These are phyloP conservation scores for Epirrhoe alternata DNA, from an alignment of 2,888 invertebrate genomes.

Conservation along the genomic window DNA sequence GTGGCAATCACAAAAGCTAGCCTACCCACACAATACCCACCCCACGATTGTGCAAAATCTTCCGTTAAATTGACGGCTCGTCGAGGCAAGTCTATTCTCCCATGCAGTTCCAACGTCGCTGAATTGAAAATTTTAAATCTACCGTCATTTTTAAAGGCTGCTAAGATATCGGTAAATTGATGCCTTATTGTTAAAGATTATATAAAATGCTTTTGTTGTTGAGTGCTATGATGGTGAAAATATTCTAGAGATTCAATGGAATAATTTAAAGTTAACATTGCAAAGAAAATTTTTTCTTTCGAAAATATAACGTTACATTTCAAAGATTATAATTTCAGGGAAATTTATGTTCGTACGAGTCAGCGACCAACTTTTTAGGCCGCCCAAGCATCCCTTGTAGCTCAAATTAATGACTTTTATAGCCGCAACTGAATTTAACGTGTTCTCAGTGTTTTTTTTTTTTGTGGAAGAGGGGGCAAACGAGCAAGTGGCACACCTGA, in stretches of 20 bases:
- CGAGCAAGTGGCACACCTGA: too few species aligned
- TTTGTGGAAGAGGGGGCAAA: too few species aligned
- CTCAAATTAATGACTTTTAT: too few species aligned
- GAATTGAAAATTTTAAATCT: conserved; percentile 67
- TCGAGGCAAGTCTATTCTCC: conserved; percentile 61
- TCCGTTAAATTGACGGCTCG: conserved; percentile 78
- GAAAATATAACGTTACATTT: too few species aligned
- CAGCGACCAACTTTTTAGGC: too few species aligned
- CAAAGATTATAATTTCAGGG: too few species aligned
- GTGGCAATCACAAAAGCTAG: conserved; percentile 32
- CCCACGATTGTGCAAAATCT: conserved; percentile 67
- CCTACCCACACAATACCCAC: conserved; percentile 47
- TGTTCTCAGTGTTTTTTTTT: background rate
- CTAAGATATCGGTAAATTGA: conserved; percentile 41
- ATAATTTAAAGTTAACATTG: too few species aligned
- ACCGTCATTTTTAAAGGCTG: conserved; percentile 48
- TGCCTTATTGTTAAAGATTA: conserved; percentile 37
- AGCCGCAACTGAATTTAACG: too few species aligned
- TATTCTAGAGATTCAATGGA: background rate
- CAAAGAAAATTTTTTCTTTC: too few species aligned
- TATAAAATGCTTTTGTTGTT: conserved; percentile 20
- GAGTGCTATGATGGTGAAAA: conserved; percentile 20
- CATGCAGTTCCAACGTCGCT: conserved; percentile 53
- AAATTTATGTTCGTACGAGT: too few species aligned
- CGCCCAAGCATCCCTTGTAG: too few species aligned